A percentile compares a stretch with the other conserved stretches of the same genome.
These are phyloP conservation scores for Piscicola geometra DNA, from an alignment of 2,888 invertebrate species.

Conservation along the genomic window DNA sequence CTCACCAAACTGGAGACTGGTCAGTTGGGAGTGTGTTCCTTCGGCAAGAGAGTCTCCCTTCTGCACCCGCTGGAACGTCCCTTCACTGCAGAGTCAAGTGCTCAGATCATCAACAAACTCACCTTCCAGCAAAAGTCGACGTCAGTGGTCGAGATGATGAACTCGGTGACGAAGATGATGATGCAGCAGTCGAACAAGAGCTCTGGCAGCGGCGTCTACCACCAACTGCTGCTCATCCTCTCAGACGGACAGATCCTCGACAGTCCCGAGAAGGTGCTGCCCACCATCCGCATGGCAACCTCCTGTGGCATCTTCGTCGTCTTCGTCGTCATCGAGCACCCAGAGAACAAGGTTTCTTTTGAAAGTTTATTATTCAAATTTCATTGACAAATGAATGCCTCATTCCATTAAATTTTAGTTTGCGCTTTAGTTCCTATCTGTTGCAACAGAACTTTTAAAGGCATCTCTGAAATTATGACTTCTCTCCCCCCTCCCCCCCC, in stretches of 20 bases:
- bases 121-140: slow-evolving; percentile 86
- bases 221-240: slow-evolving; percentile 78
- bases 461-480: background rate
- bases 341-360: slow-evolving; percentile 68
- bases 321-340: slow-evolving; percentile 91
- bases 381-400: too few relatives aligned
- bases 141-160: slow-evolving; percentile 66
- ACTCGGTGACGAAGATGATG: slow-evolving; percentile 43
- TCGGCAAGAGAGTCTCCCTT: slow-evolving; percentile 64
- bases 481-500: background rate
- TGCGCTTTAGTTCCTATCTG: too few relatives aligned
- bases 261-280: slow-evolving; percentile 71
- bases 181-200: slow-evolving; percentile 56
- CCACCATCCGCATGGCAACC: slow-evolving; percentile 74
- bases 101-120: slow-evolving; percentile 62
- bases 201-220: slow-evolving; percentile 42
- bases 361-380: background rate
- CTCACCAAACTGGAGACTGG: slow-evolving; percentile 88
- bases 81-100: slow-evolving; percentile 80
- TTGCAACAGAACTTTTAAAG: too few relatives aligned
- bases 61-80: slow-evolving; percentile 81
- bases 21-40: slow-evolving; percentile 75
- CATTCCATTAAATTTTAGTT: too few relatives aligned
- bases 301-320: slow-evolving; percentile 83
- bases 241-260: slow-evolving; percentile 87